These are phyloP conservation scores for Brachionus manjavacas DNA, from an alignment of 1,140 invertebrate genomes.

Conservation along the genomic window DNA sequence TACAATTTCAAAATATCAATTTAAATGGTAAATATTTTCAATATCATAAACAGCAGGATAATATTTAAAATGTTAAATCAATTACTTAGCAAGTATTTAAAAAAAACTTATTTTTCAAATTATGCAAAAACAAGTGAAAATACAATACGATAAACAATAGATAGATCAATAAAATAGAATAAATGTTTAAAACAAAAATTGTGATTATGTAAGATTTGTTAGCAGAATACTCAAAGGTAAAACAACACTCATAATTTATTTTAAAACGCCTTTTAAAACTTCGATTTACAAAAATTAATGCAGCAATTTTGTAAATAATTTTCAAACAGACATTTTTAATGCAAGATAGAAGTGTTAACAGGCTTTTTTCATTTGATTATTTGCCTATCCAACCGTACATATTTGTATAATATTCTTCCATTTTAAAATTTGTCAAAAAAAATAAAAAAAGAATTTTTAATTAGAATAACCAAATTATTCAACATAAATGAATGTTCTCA, in stretches of 20 bases:
- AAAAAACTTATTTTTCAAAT: background rate
- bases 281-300: background rate
- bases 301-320: background rate
- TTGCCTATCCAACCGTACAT: background rate
- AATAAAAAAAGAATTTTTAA: background rate
- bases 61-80: background rate
- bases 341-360: background rate
- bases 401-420: background rate
- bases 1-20: background rate
- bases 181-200: background rate
- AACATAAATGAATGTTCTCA: background rate
- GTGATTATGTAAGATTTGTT: background rate
- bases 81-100: background rate
- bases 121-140: conserved; percentile 4
- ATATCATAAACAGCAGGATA: background rate
- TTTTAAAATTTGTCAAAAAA: background rate
- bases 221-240: background rate
- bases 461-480: background rate
- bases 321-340: background rate
- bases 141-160: background rate
- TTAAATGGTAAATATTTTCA: background rate
- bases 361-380: background rate
- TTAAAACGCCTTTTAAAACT: background rate
- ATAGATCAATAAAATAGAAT: background rate
- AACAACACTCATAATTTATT: background rate